Evolutionary conservation across 2,888 invertebrate genomes (phyloP), one percentile per base, ranked within the genome.

Genomic region (Embidobia sp.): DNA sequence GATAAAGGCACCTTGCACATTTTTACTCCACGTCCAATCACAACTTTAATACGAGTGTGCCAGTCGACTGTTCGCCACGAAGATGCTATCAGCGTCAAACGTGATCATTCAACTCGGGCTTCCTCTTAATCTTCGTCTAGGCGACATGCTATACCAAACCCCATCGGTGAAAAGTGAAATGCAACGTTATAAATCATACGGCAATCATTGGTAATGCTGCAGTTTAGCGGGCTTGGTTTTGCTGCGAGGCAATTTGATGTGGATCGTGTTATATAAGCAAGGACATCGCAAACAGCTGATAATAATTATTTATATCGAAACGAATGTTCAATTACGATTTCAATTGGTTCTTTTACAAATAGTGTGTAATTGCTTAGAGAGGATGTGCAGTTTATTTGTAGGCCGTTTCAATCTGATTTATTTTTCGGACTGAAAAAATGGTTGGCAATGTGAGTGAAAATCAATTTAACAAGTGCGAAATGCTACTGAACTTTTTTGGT

Each of bases 31-130:
- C 42, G 33, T 49, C 46, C 51, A 69, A 76, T 76, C 69, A 70
- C 63, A 57, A 57, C 27, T 46, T 72, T 59, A 77, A 70, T 61
- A 16, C 64, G 10, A 57, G 37, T 42, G 31, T 33, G 44, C 49
- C n/a, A 49, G 55, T 59, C 46, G 26, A 64, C 59, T 64, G 35
- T 37, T 64, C 44, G 33, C 31, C 35, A 26, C 31, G 26, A n/a
- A 61, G 77, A 77, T 77, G 29, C 42, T 77, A 77, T 77, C 77
- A 51, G 67, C 53, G 61, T 53, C 70, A 59, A 72, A 72, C 66
- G 57, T 72, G 72, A 77, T 77, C 72, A 66, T 61, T 77, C 72
- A 66, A 61, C 76, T 57, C 44, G 33, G 18, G 37, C 66, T 61
- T 67, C 59, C 49, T 77, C 67, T 77, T 67, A 61, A 77, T 73